phyloP scores from a whole-genome alignment of 2,113 vertebrate species.

The Mionectes macconnelli region DNA sequence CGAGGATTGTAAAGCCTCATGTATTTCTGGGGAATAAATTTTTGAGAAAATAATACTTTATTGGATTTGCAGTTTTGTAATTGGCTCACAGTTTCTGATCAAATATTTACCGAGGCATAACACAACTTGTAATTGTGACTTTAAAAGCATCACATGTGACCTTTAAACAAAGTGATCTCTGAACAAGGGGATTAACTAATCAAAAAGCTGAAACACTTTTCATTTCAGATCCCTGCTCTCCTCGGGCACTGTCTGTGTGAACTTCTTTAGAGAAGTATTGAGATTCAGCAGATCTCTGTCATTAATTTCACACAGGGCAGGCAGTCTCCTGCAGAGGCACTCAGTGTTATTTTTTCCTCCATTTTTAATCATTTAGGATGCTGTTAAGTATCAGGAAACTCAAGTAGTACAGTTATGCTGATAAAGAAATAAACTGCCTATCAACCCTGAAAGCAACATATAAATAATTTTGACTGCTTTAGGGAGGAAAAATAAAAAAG shows the following conservation, averaged over 20 bases:
- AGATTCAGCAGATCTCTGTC: conserved; percentile 6
- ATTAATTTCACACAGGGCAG: not conserved
- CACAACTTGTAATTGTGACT: not conserved
- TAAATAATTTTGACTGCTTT: not conserved
- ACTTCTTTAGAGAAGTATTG: not conserved
- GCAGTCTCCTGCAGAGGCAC: not conserved
- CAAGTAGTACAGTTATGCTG: not conserved
- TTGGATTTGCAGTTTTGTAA: not conserved
- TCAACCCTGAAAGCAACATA: not conserved
- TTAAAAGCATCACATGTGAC: not conserved
- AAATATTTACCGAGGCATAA: not conserved
- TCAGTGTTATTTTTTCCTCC: not conserved
- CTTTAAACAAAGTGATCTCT: not conserved
- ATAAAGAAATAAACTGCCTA: not conserved
- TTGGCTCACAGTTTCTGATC: not conserved
- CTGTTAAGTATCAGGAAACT: not conserved
- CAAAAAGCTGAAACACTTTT: not conserved
- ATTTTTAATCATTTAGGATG: not conserved
- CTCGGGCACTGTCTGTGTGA: not conserved
- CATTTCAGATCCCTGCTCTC: not conserved
- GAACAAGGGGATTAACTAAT: not conserved
- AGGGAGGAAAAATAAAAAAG: not conserved
- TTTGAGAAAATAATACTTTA: not conserved
- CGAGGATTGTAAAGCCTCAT: not conserved
- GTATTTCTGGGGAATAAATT: not conserved